phyloP scores from a whole-genome alignment of 2,797 vertebrate species.

The Ficedula albicollis region DNA sequence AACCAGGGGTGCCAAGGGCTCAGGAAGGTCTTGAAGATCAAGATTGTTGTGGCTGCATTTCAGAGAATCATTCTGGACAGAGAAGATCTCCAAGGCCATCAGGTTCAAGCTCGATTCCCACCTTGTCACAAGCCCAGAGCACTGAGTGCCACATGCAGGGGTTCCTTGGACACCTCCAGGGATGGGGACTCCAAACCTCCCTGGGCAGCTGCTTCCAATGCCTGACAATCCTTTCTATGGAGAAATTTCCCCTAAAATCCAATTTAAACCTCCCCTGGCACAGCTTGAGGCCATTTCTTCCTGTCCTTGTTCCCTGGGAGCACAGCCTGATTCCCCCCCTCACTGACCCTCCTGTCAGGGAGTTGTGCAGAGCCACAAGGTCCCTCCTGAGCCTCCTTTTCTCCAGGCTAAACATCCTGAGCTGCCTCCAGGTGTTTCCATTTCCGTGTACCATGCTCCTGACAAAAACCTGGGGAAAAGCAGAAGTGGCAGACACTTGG shows the following conservation, averaged over 20 bases:
- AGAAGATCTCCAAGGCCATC: not conserved
- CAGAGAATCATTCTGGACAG: not conserved
- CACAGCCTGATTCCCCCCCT: accelerated
- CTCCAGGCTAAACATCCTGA: not conserved
- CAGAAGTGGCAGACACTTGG: not conserved
- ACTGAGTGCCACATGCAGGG: not conserved
- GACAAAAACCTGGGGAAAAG: not conserved
- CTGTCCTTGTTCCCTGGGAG: not conserved
- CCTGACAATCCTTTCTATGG: not conserved
- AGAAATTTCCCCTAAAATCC: too few species aligned
- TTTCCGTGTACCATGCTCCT: not conserved
- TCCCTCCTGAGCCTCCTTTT: not conserved
- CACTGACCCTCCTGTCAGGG: not conserved
- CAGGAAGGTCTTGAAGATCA: not conserved
- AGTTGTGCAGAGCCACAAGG: not conserved
- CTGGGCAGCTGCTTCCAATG: not conserved
- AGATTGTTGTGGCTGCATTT: not conserved
- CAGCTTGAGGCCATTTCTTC: not conserved
- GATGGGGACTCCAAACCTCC: not conserved
- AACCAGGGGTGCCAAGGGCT: not conserved
- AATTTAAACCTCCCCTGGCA: not conserved
- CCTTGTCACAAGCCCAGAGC: not conserved
- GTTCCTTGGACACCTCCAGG: not conserved
- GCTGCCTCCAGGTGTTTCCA: not conserved
- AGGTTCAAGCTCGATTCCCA: accelerated